phyloP scores from a whole-genome alignment of 1,140 invertebrate genomes.

The Bicyclus anynana region DNA sequence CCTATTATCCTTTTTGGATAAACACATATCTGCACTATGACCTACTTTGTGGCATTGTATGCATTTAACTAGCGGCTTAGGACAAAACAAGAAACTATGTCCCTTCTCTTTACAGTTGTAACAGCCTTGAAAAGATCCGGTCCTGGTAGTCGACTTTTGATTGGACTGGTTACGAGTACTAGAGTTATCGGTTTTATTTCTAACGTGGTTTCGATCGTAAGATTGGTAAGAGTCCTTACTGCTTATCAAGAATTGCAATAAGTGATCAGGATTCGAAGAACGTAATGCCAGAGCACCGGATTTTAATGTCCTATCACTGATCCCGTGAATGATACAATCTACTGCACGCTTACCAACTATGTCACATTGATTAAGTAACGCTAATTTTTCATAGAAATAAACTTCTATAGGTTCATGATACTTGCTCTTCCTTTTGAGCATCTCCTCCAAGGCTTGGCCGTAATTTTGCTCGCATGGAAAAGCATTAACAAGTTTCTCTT shows the following conservation, averaged over 20 bases:
- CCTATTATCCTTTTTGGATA: neutral
- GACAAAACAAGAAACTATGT: slow-evolving; percentile 8
- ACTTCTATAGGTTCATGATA: slow-evolving; percentile 32
- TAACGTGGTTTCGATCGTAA: neutral
- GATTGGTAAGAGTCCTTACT: slow-evolving; percentile 21
- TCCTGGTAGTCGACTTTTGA: neutral
- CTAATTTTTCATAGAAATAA: slow-evolving; percentile 38
- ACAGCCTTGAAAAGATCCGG: neutral
- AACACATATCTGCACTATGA: slow-evolving; percentile 10
- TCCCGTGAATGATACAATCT: slow-evolving; percentile 38
- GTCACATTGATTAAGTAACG: slow-evolving; percentile 32
- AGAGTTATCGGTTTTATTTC: neutral
- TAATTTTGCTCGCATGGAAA: slow-evolving; percentile 37
- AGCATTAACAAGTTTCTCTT: slow-evolving; percentile 28
- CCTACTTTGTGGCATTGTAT: slow-evolving; percentile 11
- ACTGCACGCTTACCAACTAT: slow-evolving; percentile 33
- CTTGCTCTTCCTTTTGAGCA: slow-evolving; percentile 29
- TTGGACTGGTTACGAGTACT: neutral
- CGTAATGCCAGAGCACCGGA: slow-evolving; percentile 28
- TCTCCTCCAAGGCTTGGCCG: slow-evolving; percentile 36
- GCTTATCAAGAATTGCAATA: slow-evolving; percentile 31
- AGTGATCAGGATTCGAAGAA: slow-evolving; percentile 28
- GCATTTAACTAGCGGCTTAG: slow-evolving; percentile 19
- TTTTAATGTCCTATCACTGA: slow-evolving; percentile 29
- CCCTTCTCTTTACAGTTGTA: slow-evolving; percentile 23